phyloP scores from a whole-genome alignment of 2,797 vertebrate species.

The Morelia viridis region DNA sequence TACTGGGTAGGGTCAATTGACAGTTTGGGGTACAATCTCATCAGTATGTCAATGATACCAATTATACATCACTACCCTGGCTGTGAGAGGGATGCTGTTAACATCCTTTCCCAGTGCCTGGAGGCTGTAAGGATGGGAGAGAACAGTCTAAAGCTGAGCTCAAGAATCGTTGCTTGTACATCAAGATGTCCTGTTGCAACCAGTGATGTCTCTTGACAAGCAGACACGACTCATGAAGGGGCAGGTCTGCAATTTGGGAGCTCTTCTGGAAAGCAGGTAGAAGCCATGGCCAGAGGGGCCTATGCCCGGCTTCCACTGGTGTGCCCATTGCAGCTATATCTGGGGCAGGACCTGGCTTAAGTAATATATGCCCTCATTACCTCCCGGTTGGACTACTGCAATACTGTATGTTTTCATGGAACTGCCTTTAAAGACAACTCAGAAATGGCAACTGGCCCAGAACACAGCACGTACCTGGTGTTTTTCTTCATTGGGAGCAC shows the following conservation, averaged over 20 bases:
- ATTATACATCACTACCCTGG: background rate
- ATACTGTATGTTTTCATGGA: background rate
- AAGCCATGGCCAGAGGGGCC: background rate
- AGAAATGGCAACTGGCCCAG: background rate
- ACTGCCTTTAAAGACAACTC: background rate
- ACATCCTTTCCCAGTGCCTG: background rate
- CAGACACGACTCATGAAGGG: background rate
- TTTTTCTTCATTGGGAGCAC: background rate
- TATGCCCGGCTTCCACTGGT: background rate
- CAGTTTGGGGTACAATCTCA: background rate
- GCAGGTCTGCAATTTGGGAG: background rate
- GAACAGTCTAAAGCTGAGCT: background rate
- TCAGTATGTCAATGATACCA: background rate
- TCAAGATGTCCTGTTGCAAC: background rate
- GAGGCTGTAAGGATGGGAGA: background rate
- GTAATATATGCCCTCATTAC: background rate
- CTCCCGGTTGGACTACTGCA: background rate
- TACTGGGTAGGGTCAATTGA: background rate
- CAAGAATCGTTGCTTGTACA: background rate
- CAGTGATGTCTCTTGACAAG: background rate
- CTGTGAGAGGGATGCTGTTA: background rate
- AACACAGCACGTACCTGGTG: background rate
- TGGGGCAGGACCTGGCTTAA: background rate
- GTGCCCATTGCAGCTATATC: background rate
- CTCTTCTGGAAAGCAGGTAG: background rate